Base-by-base conservation (phyloP, 2,113 vertebrate species). In the Oplegnathus fasciatus region DNA sequence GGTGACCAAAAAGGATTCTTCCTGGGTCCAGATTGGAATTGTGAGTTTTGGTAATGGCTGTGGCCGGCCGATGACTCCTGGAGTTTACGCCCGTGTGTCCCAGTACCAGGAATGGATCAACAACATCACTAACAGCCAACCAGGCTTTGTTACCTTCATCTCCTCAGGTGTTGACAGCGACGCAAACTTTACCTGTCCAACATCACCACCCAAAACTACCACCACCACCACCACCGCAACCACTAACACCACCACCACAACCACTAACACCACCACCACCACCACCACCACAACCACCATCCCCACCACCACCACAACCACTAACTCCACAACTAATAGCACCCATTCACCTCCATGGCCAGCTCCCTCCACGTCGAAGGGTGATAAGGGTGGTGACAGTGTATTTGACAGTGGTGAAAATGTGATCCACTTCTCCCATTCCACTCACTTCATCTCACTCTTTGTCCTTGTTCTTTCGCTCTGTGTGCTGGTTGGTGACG, bases 31-130 rank as follows among this genome's bases (percentile, higher is more conserved):
- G 78, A 92, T 87, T 75, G 97, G 97, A 68, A 85, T 97, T 69
- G 96, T 97, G 69, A 98, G 96, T 90, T 97, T 95, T 94, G 97
- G 96, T 76, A 22, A 90, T 0, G 93, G 96, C 66, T 97, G 97
- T 80, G 96, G 89, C 24, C 77, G 83, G 54, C 94, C 95, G n/a
- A 90, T 93, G 18, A 94, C 79, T n/a, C 97, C 97, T 6, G 96
- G 96, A 34, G 95, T 96, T 82, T 97, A 97, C 62, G 80, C 96
- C 57, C 88, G 93, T 50, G 95, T 98, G 87, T 96, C 96, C 40
- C 72, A 87, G 67, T 97, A 95, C 86, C 84, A 96, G 71, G 78
- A 91, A 0, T 98, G 97, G 97, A 97, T 98, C 90, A 75, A 0
- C 0, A 22, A 8, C 9, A 9, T 34, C 2, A 54, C 80, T 2